Conservation (phyloP, 2,797 vertebrate genomes). For the Scomberomorus guttatus region DNA sequence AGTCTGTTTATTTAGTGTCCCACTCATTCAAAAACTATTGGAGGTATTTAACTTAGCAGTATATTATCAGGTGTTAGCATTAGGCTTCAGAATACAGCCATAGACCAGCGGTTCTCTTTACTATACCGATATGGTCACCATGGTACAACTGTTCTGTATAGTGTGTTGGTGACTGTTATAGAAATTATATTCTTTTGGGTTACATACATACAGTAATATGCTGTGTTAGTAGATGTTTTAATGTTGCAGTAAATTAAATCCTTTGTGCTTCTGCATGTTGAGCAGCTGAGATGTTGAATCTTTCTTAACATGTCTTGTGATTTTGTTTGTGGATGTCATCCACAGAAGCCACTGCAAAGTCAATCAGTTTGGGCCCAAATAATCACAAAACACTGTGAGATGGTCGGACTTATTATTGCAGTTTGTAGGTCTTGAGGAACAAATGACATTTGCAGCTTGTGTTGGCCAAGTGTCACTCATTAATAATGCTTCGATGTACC, state of each 20-base stretch:
- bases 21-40: no score
- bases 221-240: neutral
- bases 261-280: no score
- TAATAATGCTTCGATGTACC: no score
- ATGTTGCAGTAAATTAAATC: no score
- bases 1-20: no score
- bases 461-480: constrained; percentile 15
- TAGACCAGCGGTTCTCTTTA: no score
- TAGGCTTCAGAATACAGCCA: no score
- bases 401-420: constrained; percentile 2
- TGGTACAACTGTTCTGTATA: neutral
- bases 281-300: no score
- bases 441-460: constrained; percentile 9
- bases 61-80: no score
- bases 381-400: neutral
- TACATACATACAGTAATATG: neutral
- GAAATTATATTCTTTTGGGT: neutral
- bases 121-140: neutral
- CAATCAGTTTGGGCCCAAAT: neutral
- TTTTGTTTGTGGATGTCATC: neutral
- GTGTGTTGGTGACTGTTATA: neutral
- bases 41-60: no score
- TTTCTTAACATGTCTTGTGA: no score
- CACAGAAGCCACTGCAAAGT: neutral
- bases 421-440: constrained; percentile 1